Base-by-base conservation (phyloP, 2,888 invertebrate genomes). In the Ariolimax columbianus region DNA sequence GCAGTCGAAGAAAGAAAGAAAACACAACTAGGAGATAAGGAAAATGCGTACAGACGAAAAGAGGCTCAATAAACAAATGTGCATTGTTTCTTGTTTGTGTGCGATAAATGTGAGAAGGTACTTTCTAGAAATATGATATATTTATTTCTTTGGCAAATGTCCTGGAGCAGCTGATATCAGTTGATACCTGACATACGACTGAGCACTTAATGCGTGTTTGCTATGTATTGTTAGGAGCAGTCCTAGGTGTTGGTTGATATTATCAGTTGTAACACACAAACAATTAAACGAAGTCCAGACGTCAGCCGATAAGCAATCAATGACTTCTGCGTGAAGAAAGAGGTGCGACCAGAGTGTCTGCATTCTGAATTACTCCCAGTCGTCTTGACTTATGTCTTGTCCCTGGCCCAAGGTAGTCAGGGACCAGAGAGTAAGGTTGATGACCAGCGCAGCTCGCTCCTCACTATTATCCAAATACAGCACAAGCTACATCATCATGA, bases 31-130 rank as follows among this genome's bases (percentile, higher is more conserved):
- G 77, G 23, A 73, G 26, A 40, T 36, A 43, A 4, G 23, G 59
- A 63, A 47, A 40, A 63, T 33, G 17, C 0, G 51, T n/a, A 19
- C 6, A 1, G 3, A 36, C 0, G 23, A 47, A 47, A 75, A 30
- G 11, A 75, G 23, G 33, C 23, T 23, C 33, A 75, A 75, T 75
- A 51, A 75, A 75, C 30, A 75, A 51, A 75, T 51, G 33, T 19
- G 36, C 47, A 75, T 51, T 75, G 51, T 33, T 51, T 19, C 2
- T 2, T 51, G 75, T 75, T 75, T 30, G 43, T 75, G 43, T 7
- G 47, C 43, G 51, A 51, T 75, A 23, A 33, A 75, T 33, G 30
- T 33, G n/a, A 51, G 47, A 51, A 19, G 4, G 33, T 9, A 75
- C 75, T 19, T 75, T 47, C 33, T 30, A 7, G 33, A 75, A 51